Conservation (phyloP, 2,888 invertebrate species). For the Glyphotaelius pellucidus region DNA sequence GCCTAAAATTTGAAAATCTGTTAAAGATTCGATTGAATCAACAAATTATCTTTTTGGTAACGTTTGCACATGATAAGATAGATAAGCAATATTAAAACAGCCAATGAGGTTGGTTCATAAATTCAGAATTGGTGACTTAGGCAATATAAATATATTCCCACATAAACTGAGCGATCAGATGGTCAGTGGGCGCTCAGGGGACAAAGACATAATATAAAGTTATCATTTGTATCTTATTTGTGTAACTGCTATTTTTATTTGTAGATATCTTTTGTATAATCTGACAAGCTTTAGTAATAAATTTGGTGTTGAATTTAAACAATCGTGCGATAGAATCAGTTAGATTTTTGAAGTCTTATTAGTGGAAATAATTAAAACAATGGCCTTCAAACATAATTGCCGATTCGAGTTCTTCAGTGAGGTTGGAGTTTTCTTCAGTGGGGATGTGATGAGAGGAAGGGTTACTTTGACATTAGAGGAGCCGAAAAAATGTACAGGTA, state of each 20-base stretch:
- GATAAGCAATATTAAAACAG: neutral
- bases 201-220: neutral
- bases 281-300: neutral
- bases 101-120: no score
- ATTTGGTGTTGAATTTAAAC: neutral
- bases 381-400: conserved; percentile 16
- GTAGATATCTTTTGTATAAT: neutral
- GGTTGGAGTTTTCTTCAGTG: conserved; percentile 14
- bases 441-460: conserved; percentile 4
- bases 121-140: neutral
- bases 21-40: neutral
- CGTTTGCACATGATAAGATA: no score
- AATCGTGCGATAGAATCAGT: neutral
- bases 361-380: neutral
- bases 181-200: neutral
- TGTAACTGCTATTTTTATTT: neutral
- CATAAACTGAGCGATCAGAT: neutral
- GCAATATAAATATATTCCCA: neutral
- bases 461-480: conserved; percentile 8
- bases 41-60: neutral
- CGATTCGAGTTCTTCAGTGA: conserved; percentile 1
- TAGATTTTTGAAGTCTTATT: neutral
- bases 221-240: no score
- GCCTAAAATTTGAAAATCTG: neutral
- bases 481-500: neutral